A percentile compares a stretch with the other conserved stretches of the same genome.
Conservation (phyloP, 2,888 invertebrate genomes). For the Teleiodes luculella region DNA sequence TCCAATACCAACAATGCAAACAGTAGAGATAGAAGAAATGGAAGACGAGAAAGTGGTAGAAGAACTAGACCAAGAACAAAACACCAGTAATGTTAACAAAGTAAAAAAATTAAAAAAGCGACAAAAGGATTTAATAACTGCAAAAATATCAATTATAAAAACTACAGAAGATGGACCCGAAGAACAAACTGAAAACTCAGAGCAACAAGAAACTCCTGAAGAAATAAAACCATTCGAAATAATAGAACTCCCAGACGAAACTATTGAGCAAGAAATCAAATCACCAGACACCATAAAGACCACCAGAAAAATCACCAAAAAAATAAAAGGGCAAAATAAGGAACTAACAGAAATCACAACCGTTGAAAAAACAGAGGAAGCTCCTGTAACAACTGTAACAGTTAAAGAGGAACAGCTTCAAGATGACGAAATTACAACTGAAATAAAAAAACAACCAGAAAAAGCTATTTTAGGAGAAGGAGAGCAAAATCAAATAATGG, state of each 20-base stretch:
- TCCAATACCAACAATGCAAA: slow-evolving; percentile 47
- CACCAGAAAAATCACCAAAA: no score
- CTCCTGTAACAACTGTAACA: not conserved
- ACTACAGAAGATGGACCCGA: not conserved
- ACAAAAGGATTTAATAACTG: not conserved
- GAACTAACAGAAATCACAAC: no score
- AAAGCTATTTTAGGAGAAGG: no score
- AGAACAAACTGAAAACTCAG: slow-evolving; percentile 41
- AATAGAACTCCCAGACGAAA: no score
- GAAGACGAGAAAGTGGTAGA: not conserved
- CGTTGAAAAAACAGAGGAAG: no score
- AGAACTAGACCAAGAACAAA: not conserved
- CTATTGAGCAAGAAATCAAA: no score
- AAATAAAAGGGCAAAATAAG: no score
- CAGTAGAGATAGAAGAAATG: slow-evolving; percentile 55
- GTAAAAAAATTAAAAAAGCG: not conserved
- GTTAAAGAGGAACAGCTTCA: slow-evolving; percentile 19
- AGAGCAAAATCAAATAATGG: no score
- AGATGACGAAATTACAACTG: slow-evolving; percentile 21
- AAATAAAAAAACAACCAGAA: slow-evolving; percentile 24
- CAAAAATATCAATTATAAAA: not conserved
- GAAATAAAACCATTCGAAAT: slow-evolving; percentile 17
- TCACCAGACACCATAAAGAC: no score
- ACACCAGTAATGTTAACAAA: not conserved
- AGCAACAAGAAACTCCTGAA: slow-evolving; percentile 7